Evolutionary conservation across 2,888 invertebrate genomes (phyloP).

Genomic region (Macropis europaea): DNA sequence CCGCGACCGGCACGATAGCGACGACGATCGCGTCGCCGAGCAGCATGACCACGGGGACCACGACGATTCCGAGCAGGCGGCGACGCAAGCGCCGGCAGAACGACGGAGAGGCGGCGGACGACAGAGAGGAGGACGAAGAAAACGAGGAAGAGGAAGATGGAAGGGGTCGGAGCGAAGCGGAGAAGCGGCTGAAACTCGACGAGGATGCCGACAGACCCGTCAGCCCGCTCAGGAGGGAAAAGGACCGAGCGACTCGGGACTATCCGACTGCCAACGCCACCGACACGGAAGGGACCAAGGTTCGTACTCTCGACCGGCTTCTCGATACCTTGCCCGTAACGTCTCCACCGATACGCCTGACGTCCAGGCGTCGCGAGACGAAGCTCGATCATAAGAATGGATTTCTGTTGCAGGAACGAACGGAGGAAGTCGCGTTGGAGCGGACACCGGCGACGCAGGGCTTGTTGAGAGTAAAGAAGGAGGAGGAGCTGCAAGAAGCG

Average conservation of each 20-base stretch:
- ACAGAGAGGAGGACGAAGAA: conserved; percentile 68
- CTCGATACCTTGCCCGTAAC: too few relatives aligned
- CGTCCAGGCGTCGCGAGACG: too few relatives aligned
- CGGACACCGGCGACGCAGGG: conserved; percentile 76
- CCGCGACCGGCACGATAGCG: conserved; percentile 39
- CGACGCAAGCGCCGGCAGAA: conserved; percentile 62
- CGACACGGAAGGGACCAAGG: conserved; percentile 77
- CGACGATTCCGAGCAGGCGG: conserved; percentile 59
- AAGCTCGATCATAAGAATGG: neutral
- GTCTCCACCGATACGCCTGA: too few relatives aligned
- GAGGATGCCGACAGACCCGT: conserved; percentile 62
- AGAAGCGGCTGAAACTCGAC: conserved; percentile 73
- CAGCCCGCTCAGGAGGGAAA: conserved; percentile 71
- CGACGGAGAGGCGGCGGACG: conserved; percentile 59
- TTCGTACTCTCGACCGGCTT: conserved; percentile 39
- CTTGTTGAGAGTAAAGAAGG: conserved; percentile 77
- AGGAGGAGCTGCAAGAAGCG: conserved; percentile 76
- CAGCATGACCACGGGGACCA: conserved; percentile 57
- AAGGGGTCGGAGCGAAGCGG: conserved; percentile 63
- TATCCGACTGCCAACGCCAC: conserved; percentile 67
- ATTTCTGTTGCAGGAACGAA: conserved; percentile 65
- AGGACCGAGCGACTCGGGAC: conserved; percentile 67
- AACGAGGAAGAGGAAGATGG: conserved; percentile 80
- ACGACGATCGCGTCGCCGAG: conserved; percentile 43
- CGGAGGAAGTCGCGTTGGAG: conserved; percentile 73